Conservation (phyloP, 2,113 vertebrate genomes). For the Scopus umbretta region DNA sequence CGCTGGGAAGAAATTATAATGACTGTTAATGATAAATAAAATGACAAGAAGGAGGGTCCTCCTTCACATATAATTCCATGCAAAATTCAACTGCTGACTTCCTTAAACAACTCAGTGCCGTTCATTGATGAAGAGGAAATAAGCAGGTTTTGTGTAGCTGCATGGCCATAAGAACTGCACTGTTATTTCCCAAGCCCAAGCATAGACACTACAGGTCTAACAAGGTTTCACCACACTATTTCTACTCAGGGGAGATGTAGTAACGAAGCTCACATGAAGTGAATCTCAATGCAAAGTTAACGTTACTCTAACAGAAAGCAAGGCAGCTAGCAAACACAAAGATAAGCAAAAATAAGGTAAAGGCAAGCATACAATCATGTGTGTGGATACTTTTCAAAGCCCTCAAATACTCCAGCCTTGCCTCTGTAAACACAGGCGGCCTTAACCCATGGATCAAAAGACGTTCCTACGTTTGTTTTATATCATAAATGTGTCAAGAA, state of each 20-base stretch:
- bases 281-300: not conserved
- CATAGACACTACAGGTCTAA: not conserved
- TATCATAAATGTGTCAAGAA: not conserved
- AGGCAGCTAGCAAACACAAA: not conserved
- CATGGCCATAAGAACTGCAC: not conserved
- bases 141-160: not conserved
- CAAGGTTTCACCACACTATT: not conserved
- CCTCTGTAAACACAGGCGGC: not conserved
- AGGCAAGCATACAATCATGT: not conserved
- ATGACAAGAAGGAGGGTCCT: constrained; percentile 62
- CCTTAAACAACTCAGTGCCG: not conserved
- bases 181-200: not conserved
- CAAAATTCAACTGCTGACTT: constrained; percentile 9
- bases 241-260: not conserved
- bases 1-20: constrained; percentile 70
- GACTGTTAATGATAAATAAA: constrained; percentile 73
- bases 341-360: not conserved
- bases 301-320: not conserved
- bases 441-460: not conserved
- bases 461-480: not conserved
- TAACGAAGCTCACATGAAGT: not conserved
- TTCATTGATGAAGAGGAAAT: not conserved
- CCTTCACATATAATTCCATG: constrained; percentile 51
- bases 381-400: not conserved
- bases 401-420: not conserved